Percentiles rank a stretch among this genome's conserved stretches.
These are phyloP conservation scores for Vultur gryphus DNA, from an alignment of 2,797 vertebrate genomes.

Conservation along the genomic window DNA sequence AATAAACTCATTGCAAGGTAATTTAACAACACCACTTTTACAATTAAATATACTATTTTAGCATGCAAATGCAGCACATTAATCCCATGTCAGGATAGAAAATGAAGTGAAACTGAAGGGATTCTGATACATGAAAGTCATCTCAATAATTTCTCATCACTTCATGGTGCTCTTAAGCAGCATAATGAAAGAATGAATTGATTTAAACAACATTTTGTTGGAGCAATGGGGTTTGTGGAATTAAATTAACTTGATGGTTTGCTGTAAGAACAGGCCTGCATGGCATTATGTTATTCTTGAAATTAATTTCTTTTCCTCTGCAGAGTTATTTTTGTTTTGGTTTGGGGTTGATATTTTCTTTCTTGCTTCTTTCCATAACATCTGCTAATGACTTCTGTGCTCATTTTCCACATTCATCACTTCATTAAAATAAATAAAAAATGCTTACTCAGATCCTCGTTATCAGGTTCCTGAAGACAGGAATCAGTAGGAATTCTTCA, in stretches of 20 bases:
- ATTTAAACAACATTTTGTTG: slow-evolving; percentile 74
- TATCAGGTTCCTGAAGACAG: not conserved
- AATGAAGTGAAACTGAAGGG: slow-evolving; percentile 70
- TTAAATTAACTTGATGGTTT: slow-evolving; percentile 76
- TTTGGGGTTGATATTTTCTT: not conserved
- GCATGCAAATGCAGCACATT: slow-evolving; percentile 71
- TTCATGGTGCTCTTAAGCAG: slow-evolving; percentile 61
- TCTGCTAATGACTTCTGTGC: slow-evolving; percentile 9
- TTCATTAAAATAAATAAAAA: slow-evolving; percentile 33
- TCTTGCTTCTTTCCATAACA: slow-evolving; percentile 40
- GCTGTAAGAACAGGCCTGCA: slow-evolving; percentile 63
- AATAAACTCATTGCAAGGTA: slow-evolving; percentile 79
- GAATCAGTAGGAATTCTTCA: not conserved
- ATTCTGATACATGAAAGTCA: slow-evolving; percentile 71
- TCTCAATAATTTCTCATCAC: slow-evolving; percentile 72
- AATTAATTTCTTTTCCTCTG: slow-evolving; percentile 71
- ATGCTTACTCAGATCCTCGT: not conserved
- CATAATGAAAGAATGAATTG: slow-evolving; percentile 77
- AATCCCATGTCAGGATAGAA: slow-evolving; percentile 70
- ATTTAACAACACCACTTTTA: slow-evolving; percentile 73
- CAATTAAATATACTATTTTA: slow-evolving; percentile 77
- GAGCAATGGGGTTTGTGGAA: slow-evolving; percentile 73
- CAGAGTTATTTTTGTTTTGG: slow-evolving; percentile 44
- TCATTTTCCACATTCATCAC: slow-evolving; percentile 30
- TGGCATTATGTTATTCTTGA: slow-evolving; percentile 66